Evolutionary conservation across 1,140 invertebrate genomes (phyloP), one percentile per base, ranked within the genome.

Genomic region (Medauroidea extradentata): DNA sequence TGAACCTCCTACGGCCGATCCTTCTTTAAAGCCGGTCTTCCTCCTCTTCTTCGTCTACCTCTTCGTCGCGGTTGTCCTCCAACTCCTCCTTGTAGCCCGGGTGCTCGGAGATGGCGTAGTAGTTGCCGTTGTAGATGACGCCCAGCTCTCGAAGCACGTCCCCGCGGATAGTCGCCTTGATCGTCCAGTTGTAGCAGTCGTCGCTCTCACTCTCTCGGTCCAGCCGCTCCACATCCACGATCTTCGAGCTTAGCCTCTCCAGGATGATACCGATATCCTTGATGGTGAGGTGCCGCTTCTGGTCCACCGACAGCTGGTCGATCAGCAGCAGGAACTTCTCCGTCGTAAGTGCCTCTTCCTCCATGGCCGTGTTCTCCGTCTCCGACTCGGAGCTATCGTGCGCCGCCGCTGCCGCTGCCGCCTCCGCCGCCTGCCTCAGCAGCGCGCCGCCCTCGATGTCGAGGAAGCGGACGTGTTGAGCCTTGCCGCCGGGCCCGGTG

Each of bases 221-320:
- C 57, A 96, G 78, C 53, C 90, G 82, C 75, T 95, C 92, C 44
- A 96, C 93, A 77, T 96, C 93, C 39, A 96, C 78, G 49, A 96
- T 95, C 77, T 94, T 95, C 3, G 91, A 93, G 73, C 86, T 93
- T 60, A 96, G 82, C 63, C 92, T 79, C 72, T 96, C 93, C 59
- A 96, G 79, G 66, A 96, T 96, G 71, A 95, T 91, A 53, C 93
- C 93, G 75, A 96, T 95, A 75, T 96, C 93, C 74, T 95, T 94
- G 75, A 96, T 93, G 69, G 89, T 92, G 48, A 96, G 81, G 68
- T 94, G 91, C 49, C 88, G 84, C 74, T 93, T 93, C 76, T 93
- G 91, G 69, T 95, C 91, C 63, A 93, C 87, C 65, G 90, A 92
- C 29, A 94, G 81, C 75, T 95, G 91, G 76, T 96, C 93, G 70